Evolutionary conservation across 2,113 vertebrate species (phyloP), one percentile per base, ranked within the genome.

Genomic region (Acanthisitta chloris): DNA sequence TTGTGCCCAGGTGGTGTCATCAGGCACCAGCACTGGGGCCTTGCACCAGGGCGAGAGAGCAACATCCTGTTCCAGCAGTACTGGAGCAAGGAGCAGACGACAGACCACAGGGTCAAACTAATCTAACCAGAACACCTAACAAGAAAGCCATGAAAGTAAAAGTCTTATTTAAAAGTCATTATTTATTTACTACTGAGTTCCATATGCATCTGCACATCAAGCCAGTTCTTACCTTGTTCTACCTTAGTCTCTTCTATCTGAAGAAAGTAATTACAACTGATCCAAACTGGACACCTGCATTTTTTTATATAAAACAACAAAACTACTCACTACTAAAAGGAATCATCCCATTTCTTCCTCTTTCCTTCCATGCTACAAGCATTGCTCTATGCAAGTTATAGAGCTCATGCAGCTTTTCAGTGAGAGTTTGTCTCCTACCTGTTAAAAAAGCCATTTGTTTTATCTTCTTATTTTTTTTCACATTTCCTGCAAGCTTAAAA

Each of bases 381-480:
- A 24, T 19, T 74, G 12, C 29, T 49, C 34, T 45, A 7, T 13
- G 3, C 11, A 54, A 58, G 7, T 29, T 42, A 43, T 1, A 51
- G 70, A 84, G 5, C 8, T 52, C 25, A 25, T 36, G 11, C 38
- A 58, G 0, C 12, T 33, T 82, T 38, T 55, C 48, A 46, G 24
- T n/a, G 15, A 46, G 14, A 2, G 1, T 69, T 12, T 38, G 46
- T 7, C 20, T 72, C 43, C 36, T 8, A 34, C 25, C 3, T 49
- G 29, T 10, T 25, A 46, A 78, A 46, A 52, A 84, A 38, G 2
- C 2, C 5, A 10, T 17, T 52, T 61, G 6, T 3, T 45, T 45
- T 61, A n/a, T 43, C 2, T 11, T 38, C 4, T 54, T 17, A 5
- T 43, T 20, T 9, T 21, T 16, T 5, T 2, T 3, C 10, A 4